These are phyloP conservation scores for Drosophila fuyamai DNA, from an alignment of 1,140 invertebrate genomes.

Conservation along the genomic window DNA sequence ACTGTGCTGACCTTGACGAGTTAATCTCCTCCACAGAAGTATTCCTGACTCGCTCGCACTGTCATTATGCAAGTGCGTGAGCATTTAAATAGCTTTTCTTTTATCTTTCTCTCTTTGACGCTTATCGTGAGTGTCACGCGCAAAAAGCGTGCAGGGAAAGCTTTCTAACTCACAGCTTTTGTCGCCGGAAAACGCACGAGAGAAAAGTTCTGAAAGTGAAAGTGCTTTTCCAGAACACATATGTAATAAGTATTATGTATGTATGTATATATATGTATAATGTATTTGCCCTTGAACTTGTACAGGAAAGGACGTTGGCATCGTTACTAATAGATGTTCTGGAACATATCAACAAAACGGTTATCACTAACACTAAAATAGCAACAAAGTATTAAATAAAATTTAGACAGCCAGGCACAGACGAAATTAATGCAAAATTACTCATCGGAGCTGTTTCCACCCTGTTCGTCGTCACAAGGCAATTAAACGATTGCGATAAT, in stretches of 20 bases:
- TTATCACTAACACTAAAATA: slow-evolving; percentile 12
- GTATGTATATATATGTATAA: slow-evolving; percentile 2
- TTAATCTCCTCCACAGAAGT: slow-evolving; percentile 31
- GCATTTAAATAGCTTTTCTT: slow-evolving; percentile 20
- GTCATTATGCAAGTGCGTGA: slow-evolving; percentile 57
- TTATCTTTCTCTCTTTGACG: slow-evolving; percentile 16
- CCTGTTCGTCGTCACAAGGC: slow-evolving; percentile 19
- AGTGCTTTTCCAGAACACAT: slow-evolving; percentile 47
- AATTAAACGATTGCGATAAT: slow-evolving; percentile 45
- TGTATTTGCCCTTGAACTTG: slow-evolving; percentile 72
- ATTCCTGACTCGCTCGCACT: slow-evolving; percentile 30
- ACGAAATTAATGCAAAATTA: slow-evolving; percentile 29
- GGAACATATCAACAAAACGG: slow-evolving; percentile 3
- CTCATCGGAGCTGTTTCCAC: slow-evolving; percentile 18
- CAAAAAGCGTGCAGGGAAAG: slow-evolving; percentile 36
- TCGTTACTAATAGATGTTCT: slow-evolving; percentile 9
- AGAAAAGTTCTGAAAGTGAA: slow-evolving; percentile 60
- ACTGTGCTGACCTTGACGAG: slow-evolving; percentile 54
- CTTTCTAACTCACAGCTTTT: slow-evolving; percentile 42
- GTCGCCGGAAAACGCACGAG: slow-evolving; percentile 21
- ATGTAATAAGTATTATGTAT: slow-evolving; percentile 3
- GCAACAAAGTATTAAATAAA: slow-evolving; percentile 1
- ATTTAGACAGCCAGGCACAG: slow-evolving; percentile 12
- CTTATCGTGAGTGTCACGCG: slow-evolving; percentile 46
- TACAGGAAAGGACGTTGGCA: slow-evolving; percentile 54